phyloP scores from a whole-genome alignment of 2,888 invertebrate species.

The Pardosa pseudoannulata region DNA sequence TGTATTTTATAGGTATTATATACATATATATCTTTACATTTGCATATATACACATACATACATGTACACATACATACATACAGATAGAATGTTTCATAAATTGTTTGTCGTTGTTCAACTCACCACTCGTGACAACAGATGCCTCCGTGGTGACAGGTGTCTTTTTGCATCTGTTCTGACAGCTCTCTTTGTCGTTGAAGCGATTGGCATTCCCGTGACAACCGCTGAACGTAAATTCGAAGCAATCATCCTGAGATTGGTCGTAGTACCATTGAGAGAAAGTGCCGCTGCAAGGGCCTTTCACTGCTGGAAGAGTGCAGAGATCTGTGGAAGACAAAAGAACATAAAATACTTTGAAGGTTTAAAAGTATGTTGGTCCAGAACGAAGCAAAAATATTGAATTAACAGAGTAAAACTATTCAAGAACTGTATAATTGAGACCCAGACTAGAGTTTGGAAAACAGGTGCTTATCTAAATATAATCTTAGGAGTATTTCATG shows the following conservation, averaged over 20 bases:
- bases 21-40: too few relatives aligned
- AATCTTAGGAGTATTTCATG: too few relatives aligned
- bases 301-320: conserved; percentile 79
- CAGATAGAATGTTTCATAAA: too few relatives aligned
- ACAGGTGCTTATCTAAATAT: too few relatives aligned
- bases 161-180: conserved; percentile 82
- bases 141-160: conserved; percentile 29
- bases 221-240: conserved; percentile 87
- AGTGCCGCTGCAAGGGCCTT: conserved; percentile 82
- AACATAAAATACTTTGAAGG: background rate
- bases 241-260: conserved; percentile 84
- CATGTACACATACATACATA: too few relatives aligned
- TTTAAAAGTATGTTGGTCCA: background rate
- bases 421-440: too few relatives aligned
- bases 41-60: too few relatives aligned
- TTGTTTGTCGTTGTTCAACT: background rate
- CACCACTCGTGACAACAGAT: conserved; percentile 32
- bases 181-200: conserved; percentile 84
- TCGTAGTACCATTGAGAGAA: conserved; percentile 84
- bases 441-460: too few relatives aligned
- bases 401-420: too few relatives aligned
- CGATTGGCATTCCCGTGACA: conserved; percentile 90
- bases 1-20: too few relatives aligned
- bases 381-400: too few relatives aligned
- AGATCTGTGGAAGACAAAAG: conserved; percentile 36